These are phyloP conservation scores for Hyles euphorbiae DNA, from an alignment of 1,140 invertebrate genomes.

Conservation along the genomic window DNA sequence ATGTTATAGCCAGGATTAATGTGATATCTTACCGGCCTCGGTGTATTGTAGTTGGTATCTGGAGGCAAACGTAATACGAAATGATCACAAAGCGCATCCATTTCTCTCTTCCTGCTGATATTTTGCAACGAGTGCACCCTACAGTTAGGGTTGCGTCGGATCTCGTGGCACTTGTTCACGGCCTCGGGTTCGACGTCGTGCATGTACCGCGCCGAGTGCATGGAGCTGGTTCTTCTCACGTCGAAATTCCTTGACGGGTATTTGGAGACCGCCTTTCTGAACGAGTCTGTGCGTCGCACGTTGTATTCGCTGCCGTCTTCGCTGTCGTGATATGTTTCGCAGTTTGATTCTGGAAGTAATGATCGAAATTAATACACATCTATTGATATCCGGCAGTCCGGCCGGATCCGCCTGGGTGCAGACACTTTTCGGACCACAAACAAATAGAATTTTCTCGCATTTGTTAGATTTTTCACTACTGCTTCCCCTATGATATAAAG, in stretches of 20 bases:
- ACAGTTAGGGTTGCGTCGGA: constrained; percentile 40
- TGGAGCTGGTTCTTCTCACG: constrained; percentile 56
- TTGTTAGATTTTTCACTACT: too few relatives aligned
- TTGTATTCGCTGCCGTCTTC: constrained; percentile 66
- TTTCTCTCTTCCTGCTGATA: constrained; percentile 52
- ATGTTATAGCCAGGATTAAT: too few relatives aligned
- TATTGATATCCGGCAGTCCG: too few relatives aligned
- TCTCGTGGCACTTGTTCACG: constrained; percentile 30
- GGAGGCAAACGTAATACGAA: constrained; percentile 57
- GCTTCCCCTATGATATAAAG: too few relatives aligned
- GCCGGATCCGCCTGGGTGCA: too few relatives aligned
- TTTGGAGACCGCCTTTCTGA: constrained; percentile 49
- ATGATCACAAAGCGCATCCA: constrained; percentile 58
- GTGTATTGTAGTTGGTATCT: constrained; percentile 50
- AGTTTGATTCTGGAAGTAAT: constrained; percentile 52
- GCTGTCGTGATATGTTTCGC: constrained; percentile 60
- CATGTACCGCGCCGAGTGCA: constrained; percentile 57
- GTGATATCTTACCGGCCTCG: constrained; percentile 45
- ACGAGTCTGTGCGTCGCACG: constrained; percentile 57
- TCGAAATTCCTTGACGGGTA: constrained; percentile 55
- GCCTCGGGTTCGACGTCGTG: constrained; percentile 40
- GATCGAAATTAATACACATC: not conserved
- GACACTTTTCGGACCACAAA: too few relatives aligned
- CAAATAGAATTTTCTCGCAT: too few relatives aligned
- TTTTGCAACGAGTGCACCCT: constrained; percentile 63